Percentiles rank a stretch among this genome's conserved stretches.
Conservation (phyloP, 2,888 invertebrate species). For the Archips crataeganus region DNA sequence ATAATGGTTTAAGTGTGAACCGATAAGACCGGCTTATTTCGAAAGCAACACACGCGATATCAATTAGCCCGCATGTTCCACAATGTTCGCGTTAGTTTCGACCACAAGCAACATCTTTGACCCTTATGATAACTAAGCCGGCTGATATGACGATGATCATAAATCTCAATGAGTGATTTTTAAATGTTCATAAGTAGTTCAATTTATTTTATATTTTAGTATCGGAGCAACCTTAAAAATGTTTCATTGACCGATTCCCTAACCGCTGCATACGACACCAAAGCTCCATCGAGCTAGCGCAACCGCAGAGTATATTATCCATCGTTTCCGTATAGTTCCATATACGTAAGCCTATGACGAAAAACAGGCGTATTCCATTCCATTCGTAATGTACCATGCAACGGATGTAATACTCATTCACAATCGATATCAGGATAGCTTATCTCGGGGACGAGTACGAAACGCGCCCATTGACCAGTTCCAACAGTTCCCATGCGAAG, state of each 20-base stretch:
- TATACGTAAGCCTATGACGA: constrained; percentile 35
- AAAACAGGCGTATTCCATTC: constrained; percentile 22
- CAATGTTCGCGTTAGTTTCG: constrained; percentile 64
- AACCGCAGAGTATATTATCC: constrained; percentile 50
- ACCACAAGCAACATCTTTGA: constrained; percentile 54
- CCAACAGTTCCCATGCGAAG: constrained; percentile 23
- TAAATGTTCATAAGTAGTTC: neutral
- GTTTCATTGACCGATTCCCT: constrained; percentile 31
- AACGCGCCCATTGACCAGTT: constrained; percentile 8
- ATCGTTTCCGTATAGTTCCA: constrained; percentile 28
- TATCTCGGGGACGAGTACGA: constrained; percentile 46
- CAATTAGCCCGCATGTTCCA: constrained; percentile 72
- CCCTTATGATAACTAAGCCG: constrained; percentile 48
- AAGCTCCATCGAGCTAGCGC: constrained; percentile 44
- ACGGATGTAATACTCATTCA: constrained; percentile 50
- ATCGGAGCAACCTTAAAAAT: constrained; percentile 24
- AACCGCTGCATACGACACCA: constrained; percentile 44
- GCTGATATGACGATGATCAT: neutral
- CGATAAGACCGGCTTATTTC: constrained; percentile 57
- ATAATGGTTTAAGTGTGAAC: constrained; percentile 54
- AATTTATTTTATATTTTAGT: neutral
- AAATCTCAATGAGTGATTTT: constrained; percentile 16
- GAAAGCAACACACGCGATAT: constrained; percentile 62
- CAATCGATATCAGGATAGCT: constrained; percentile 48
- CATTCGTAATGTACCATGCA: constrained; percentile 20